Evolutionary conservation across 2,888 invertebrate genomes (phyloP).

Genomic region (Plagodis pulveraria): DNA sequence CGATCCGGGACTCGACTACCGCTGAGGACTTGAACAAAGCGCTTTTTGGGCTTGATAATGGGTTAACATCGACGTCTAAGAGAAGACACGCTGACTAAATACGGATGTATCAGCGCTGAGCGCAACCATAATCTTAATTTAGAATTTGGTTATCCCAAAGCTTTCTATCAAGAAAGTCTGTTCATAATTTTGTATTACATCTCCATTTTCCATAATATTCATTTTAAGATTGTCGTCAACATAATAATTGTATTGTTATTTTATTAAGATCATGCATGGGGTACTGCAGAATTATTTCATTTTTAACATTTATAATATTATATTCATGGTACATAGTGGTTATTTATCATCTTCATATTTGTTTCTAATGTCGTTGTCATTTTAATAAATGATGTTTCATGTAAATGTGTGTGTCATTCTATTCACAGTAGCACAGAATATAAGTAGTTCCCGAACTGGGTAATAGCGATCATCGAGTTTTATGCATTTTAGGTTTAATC

Average conservation of each 20-base stretch:
- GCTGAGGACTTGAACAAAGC: constrained; percentile 41
- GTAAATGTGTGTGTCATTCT: constrained; percentile 16
- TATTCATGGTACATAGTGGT: constrained; percentile 27
- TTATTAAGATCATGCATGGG: constrained; percentile 20
- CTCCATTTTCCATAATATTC: constrained; percentile 12
- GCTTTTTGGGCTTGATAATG: constrained; percentile 32
- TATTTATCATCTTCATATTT: constrained; percentile 24
- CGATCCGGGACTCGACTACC: constrained; percentile 57
- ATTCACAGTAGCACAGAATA: background rate
- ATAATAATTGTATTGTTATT: constrained; percentile 7
- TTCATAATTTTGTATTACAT: constrained; percentile 3
- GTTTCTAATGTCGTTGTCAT: constrained; percentile 34
- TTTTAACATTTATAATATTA: constrained; percentile 30
- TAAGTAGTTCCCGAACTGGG: no score
- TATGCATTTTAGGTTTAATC: no score
- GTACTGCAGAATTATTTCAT: constrained; percentile 24
- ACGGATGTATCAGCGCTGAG: constrained; percentile 31
- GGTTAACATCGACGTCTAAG: constrained; percentile 25
- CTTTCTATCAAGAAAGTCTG: constrained; percentile 10
- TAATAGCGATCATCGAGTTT: no score
- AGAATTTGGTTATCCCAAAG: constrained; percentile 17
- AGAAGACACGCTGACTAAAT: constrained; percentile 29
- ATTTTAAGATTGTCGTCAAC: constrained; percentile 3
- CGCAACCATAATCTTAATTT: constrained; percentile 21
- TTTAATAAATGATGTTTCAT: constrained; percentile 33